phyloP scores from a whole-genome alignment of 2,113 vertebrate genomes.

The Sorex araneus region DNA sequence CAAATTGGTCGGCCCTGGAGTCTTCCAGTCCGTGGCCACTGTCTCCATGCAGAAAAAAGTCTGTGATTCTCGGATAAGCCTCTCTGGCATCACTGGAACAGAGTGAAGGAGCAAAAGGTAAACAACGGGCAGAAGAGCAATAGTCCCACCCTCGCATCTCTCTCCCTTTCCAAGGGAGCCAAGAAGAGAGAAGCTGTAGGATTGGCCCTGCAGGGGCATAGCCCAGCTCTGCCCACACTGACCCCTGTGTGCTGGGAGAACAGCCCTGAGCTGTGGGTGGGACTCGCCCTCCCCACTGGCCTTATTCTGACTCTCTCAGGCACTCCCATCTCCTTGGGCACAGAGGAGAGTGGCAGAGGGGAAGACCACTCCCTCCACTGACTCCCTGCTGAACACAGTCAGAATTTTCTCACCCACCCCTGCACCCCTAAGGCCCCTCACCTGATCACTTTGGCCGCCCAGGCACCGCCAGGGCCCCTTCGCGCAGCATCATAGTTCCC shows the following conservation, averaged over 20 bases:
- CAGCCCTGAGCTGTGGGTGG: neutral
- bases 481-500: constrained; percentile 62
- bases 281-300: too few relatives aligned
- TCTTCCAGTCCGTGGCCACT: neutral
- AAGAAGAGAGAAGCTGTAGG: neutral
- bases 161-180: neutral
- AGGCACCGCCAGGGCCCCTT: neutral
- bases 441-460: constrained; percentile 53
- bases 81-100: constrained; percentile 58
- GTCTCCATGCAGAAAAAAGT: neutral
- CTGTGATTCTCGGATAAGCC: fast-evolving
- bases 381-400: neutral
- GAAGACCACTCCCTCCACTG: neutral
- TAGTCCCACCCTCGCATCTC: fast-evolving
- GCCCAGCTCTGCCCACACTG: neutral
- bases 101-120: neutral
- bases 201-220: too few relatives aligned
- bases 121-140: neutral
- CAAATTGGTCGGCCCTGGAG: neutral
- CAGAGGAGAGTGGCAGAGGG: neutral
- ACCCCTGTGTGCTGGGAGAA: too few relatives aligned
- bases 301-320: neutral
- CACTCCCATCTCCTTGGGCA: neutral
- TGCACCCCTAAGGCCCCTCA: neutral
- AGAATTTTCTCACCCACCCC: neutral